phyloP scores from a whole-genome alignment of 2,113 vertebrate species.

The Mobula birostris region DNA sequence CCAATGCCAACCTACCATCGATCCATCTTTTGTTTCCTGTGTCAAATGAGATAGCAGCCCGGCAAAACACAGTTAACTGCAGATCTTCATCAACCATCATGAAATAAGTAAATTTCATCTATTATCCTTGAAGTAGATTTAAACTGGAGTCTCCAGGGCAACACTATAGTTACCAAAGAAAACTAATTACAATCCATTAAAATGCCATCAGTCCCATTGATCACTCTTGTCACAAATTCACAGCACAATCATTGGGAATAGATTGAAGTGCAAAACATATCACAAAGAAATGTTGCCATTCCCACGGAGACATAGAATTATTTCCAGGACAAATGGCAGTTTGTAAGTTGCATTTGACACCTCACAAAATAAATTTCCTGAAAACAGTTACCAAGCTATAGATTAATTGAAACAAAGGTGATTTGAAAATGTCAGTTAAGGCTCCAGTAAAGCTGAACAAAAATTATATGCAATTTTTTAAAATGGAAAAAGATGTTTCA shows the following conservation, averaged over 20 bases:
- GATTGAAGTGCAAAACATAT: neutral
- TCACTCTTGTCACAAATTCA: neutral
- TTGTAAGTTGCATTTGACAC: neutral
- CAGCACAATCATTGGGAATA: neutral
- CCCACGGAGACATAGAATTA: neutral
- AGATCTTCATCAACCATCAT: neutral
- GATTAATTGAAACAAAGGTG: neutral
- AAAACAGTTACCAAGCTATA: neutral
- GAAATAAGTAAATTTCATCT: neutral
- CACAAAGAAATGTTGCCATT: neutral
- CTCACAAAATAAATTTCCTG: neutral
- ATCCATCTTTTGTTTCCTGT: neutral
- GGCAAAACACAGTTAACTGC: neutral
- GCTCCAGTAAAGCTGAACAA: neutral
- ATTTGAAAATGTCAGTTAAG: neutral
- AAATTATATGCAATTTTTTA: neutral
- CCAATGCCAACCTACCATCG: neutral
- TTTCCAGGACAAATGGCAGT: neutral
- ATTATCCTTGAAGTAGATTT: neutral
- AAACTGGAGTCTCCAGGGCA: slow-evolving; percentile 10
- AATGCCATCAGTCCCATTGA: neutral
- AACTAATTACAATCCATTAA: slow-evolving; percentile 35
- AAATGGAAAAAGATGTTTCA: neutral
- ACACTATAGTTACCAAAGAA: neutral
- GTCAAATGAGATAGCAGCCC: neutral